Evolutionary conservation across 2,113 vertebrate species (phyloP).

Genomic region (Tonatia bakeri): DNA sequence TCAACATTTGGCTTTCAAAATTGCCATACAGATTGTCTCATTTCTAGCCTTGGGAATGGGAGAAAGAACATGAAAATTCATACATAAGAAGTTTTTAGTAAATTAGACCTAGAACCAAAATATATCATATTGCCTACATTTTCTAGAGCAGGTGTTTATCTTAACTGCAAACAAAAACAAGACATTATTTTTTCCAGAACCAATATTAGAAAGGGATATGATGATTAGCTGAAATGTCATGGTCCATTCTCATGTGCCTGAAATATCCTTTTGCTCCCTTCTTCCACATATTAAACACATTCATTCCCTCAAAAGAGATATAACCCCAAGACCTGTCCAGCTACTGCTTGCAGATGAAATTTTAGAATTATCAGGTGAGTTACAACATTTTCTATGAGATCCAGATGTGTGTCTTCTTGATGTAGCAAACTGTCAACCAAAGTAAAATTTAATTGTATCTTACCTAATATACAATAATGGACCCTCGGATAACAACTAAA

Average conservation of each 20-base stretch:
- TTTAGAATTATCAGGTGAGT: neutral
- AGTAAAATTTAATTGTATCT: neutral
- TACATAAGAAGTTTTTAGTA: neutral
- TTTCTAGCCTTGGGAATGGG: neutral
- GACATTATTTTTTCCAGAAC: neutral
- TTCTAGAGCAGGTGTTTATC: neutral
- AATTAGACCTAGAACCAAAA: neutral
- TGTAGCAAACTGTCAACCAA: neutral
- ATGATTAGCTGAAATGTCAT: neutral
- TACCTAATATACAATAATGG: neutral
- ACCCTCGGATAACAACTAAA: neutral
- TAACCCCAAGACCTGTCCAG: neutral
- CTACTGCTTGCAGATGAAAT: neutral
- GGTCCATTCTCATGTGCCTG: neutral
- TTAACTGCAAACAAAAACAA: neutral
- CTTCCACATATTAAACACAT: neutral
- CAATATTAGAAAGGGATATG: neutral
- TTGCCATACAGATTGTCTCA: neutral
- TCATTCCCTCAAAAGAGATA: neutral
- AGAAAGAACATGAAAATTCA: neutral
- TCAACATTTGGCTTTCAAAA: neutral
- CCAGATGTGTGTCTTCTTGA: neutral
- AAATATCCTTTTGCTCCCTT: neutral
- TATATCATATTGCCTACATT: neutral
- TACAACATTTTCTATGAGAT: neutral